These are phyloP conservation scores for Danionella cerebrum DNA, from an alignment of 2,113 vertebrate species.

Conservation along the genomic window DNA sequence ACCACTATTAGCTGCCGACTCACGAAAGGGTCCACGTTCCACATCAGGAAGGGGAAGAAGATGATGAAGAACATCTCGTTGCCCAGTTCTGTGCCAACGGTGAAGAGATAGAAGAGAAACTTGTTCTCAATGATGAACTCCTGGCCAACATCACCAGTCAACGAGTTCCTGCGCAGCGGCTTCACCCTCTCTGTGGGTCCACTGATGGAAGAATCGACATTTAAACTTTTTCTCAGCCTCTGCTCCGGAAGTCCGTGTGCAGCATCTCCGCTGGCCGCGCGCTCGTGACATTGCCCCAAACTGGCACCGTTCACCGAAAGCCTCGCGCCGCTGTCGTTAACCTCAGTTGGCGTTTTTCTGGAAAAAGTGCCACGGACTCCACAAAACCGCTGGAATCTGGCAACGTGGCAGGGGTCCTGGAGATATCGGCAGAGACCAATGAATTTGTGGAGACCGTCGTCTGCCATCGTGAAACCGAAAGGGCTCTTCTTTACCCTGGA, in stretches of 20 bases:
- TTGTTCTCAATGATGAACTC: conserved; percentile 79
- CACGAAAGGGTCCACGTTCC: conserved; percentile 88
- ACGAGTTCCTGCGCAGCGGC: conserved; percentile 81
- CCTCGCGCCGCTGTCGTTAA: conserved; percentile 20
- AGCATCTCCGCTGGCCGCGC: not conserved
- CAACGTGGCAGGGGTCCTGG: conserved; percentile 83
- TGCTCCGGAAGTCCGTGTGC: not conserved
- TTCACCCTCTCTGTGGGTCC: conserved; percentile 51
- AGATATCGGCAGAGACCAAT: conserved; percentile 60
- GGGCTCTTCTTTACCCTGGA: not conserved
- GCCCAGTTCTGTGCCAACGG: conserved; percentile 89
- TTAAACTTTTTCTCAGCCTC: conserved; percentile 43
- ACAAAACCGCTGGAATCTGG: conserved; percentile 81
- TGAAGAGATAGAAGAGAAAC: conserved; percentile 88
- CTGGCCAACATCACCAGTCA: conserved; percentile 80
- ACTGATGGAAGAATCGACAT: conserved; percentile 45
- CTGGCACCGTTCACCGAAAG: conserved; percentile 31
- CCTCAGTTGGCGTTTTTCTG: conserved; percentile 28
- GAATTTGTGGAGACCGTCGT: conserved; percentile 41
- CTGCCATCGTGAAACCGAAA: conserved; percentile 47
- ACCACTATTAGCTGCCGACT: conserved; percentile 84
- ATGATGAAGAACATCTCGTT: conserved; percentile 96
- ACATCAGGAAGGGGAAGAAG: conserved; percentile 92
- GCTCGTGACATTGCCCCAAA: not conserved
- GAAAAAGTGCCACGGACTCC: conserved; percentile 71